Base-by-base conservation (phyloP, 2,888 invertebrate species). In the Kuschelorhynchus macadamiae region DNA sequence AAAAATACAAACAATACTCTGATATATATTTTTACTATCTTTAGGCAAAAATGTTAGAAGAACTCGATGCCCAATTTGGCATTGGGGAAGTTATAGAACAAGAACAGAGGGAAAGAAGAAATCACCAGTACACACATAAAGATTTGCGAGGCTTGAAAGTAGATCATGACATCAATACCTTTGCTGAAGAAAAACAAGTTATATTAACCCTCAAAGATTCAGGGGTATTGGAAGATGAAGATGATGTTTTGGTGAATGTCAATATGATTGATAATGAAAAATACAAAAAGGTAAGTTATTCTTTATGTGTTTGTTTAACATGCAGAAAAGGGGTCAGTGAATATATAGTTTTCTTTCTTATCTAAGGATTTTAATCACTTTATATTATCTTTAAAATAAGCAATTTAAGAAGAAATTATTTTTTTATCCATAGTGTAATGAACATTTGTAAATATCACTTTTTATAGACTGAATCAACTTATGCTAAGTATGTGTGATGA, bases 51-150 rank as follows among this genome's bases (percentile, higher is more conserved):
- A 88, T 94, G 86, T 83, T 98, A 79, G 96, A 97, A 84, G 96
- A 98, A 84, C 88, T 98, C 87, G 98, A 98, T 84, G 93, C 90
- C 74, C 96, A 94, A 81, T 97, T 98, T 87, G 97, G 97, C 25
- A 91, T 97, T 68, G 89, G 90, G 11, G 92, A 91, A 76, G 85
- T 97, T 49, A 88, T 97, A n/a, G 92, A 93, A 72, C 90, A 93
- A 74, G 94, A 94, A 77, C 88, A 88, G 72, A 85, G 85, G 52
- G 85, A 84, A 67, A 87, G 88, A 52, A 86, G 88, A 20, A 84
- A 81, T 25, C 82, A 84, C 50, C 87, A 90, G 3, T 97, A 97
- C 83, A 85, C 88, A 0, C 88, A 89, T 49, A 87, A 85, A 76
- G 87, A 94, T 83, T 86, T 98, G 60, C 87, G 86, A 74, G 98